Evolutionary conservation across 2,113 vertebrate genomes (phyloP).

Genomic region (Aleadryas rufinucha): DNA sequence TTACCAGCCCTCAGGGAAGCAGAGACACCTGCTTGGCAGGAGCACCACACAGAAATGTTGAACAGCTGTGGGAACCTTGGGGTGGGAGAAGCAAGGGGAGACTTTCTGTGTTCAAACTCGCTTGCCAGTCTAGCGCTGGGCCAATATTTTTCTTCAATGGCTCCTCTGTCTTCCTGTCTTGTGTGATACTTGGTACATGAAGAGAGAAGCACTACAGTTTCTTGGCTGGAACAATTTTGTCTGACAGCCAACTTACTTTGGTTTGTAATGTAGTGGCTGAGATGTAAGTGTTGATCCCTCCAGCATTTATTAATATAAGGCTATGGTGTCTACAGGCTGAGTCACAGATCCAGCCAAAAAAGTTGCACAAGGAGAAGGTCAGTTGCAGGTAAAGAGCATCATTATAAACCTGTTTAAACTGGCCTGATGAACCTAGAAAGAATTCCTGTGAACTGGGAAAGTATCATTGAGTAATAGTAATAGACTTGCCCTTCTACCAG

Average conservation of each 20-base stretch:
- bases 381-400: not conserved
- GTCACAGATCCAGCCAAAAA: not conserved
- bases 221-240: not conserved
- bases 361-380: not conserved
- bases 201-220: not conserved
- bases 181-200: not conserved
- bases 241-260: not conserved
- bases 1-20: not conserved
- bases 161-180: not conserved
- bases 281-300: not conserved
- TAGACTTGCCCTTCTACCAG: not conserved
- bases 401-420: not conserved
- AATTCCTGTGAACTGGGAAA: not conserved
- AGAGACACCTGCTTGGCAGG: conserved; percentile 44
- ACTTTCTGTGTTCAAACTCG: not conserved
- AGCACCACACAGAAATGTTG: not conserved
- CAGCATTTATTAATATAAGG: not conserved
- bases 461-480: not conserved
- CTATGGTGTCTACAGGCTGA: not conserved
- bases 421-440: not conserved
- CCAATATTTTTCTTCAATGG: not conserved
- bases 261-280: not conserved
- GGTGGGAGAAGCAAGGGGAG: not conserved
- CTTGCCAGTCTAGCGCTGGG: not conserved
- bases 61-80: not conserved